Conservation (phyloP, 1,140 invertebrate species). For the Drosophila equinoxialis region DNA sequence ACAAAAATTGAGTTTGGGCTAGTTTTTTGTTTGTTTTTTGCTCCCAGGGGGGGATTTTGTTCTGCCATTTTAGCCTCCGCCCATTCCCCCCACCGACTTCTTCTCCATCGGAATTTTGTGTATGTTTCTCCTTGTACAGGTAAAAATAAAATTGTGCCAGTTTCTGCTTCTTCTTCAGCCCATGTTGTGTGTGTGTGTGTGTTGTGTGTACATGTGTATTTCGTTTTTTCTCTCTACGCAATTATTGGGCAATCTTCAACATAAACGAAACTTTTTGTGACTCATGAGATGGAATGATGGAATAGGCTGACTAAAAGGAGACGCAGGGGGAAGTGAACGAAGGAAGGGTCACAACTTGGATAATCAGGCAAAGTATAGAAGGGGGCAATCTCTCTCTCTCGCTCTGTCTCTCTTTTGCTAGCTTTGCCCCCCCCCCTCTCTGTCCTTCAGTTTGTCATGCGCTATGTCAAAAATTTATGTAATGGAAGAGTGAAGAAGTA, state of each 20-base stretch:
- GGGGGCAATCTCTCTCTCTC: conserved; percentile 27
- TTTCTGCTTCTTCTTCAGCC: background rate
- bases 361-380: conserved; percentile 5
- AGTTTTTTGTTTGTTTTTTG: too few species aligned
- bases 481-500: background rate
- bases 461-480: conserved; percentile 12
- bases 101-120: background rate
- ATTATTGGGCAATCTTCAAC: conserved; percentile 10
- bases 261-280: conserved; percentile 11
- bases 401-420: background rate
- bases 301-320: background rate
- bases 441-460: conserved; percentile 4
- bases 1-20: too few species aligned
- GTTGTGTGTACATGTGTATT: background rate
- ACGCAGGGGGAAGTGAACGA: too few species aligned
- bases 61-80: too few species aligned
- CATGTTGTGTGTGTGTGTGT: background rate
- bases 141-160: conserved; percentile 14
- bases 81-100: too few species aligned
- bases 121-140: conserved; percentile 3
- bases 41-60: too few species aligned
- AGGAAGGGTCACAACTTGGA: conserved; percentile 5
- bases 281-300: conserved; percentile 4
- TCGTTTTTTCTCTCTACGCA: background rate
- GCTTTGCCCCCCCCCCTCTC: background rate